Conservation (phyloP, 2,113 vertebrate species). For the Cyprinodon tularosa region DNA sequence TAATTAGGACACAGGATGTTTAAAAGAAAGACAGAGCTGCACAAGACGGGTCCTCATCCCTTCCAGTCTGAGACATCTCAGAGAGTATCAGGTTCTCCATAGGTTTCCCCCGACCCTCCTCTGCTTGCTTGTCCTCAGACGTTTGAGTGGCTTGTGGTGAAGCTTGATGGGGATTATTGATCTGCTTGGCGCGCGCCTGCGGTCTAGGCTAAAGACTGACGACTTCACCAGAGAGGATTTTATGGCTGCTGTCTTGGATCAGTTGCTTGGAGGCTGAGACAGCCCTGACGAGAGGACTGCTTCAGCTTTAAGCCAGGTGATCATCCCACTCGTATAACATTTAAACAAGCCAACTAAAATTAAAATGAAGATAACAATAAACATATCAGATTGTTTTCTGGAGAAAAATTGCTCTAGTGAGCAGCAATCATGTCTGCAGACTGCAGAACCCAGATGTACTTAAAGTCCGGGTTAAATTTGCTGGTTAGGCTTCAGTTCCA, state of each 20-base stretch:
- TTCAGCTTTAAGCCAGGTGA: slow-evolving; percentile 53
- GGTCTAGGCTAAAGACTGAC: slow-evolving; percentile 73
- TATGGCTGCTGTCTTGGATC: slow-evolving; percentile 61
- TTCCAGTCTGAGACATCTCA: slow-evolving; percentile 53
- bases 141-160: slow-evolving; percentile 78
- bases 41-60: slow-evolving; percentile 54
- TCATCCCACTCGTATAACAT: slow-evolving; percentile 27
- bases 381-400: slow-evolving; percentile 65
- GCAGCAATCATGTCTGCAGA: slow-evolving; percentile 57
- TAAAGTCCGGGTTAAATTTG: slow-evolving; percentile 56
- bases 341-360: slow-evolving; percentile 56
- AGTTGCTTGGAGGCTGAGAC: slow-evolving; percentile 25
- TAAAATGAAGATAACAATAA: slow-evolving; percentile 64
- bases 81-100: slow-evolving; percentile 66
- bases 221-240: slow-evolving; percentile 76
- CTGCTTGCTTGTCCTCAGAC: slow-evolving; percentile 48
- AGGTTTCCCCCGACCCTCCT: slow-evolving; percentile 40
- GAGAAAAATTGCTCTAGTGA: slow-evolving; percentile 33
- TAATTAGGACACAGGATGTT: slow-evolving; percentile 58
- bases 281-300: slow-evolving; percentile 24
- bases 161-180: slow-evolving; percentile 77
- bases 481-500: slow-evolving; percentile 64
- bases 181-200: slow-evolving; percentile 78
- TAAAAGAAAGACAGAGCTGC: slow-evolving; percentile 54
- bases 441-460: slow-evolving; percentile 49